Base-by-base conservation (phyloP, 2,113 vertebrate genomes). In the Struthio camelus region DNA sequence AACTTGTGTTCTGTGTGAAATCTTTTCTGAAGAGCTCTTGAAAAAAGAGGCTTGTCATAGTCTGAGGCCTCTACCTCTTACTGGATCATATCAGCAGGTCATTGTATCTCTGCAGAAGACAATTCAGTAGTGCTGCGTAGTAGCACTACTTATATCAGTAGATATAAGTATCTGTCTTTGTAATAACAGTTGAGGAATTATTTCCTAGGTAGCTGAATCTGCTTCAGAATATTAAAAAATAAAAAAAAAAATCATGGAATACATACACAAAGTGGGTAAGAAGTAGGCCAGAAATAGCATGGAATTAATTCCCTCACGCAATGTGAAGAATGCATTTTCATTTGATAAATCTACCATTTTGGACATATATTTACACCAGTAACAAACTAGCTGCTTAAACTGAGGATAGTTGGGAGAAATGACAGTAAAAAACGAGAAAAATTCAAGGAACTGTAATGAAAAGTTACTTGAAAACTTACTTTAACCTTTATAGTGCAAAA, bases 1-100 rank as follows among this genome's bases (percentile, higher is more conserved):
- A 14, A 4, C 23, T 17, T 28, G 14, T 36, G 80, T 84, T 65
- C n/a, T 34, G 19, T 27, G 34, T 59, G 44, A 54, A 71, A 28
- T 42, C 36, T 54, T 30, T 28, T 6, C 42, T 56, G 42, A 84
- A 19, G 18, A 15, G 40, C 67, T 51, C 54, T 24, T 51, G 12
- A 16, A 75, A 58, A 24, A 7, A 38, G 7, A 16, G 28, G 10
- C 34, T 75, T 38, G 10, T 80, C 0, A 0, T 30, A 0, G 0
- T 51, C 23, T 44, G 11, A 51, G 14, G 28, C 18, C 14, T 80
- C 51, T 38, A 28, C n/a, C 53, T 79, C 27, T 50, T 8, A 13
- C 18, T 18, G 13, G 53, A 11, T 65, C 8, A 54, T 54, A 10
- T 7, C 4, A 1, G 18, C 27, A 34, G 8, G 14, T 34, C 28